These are phyloP conservation scores for Epinephelus malabaricus DNA, from an alignment of 2,797 vertebrate species.

Conservation along the genomic window DNA sequence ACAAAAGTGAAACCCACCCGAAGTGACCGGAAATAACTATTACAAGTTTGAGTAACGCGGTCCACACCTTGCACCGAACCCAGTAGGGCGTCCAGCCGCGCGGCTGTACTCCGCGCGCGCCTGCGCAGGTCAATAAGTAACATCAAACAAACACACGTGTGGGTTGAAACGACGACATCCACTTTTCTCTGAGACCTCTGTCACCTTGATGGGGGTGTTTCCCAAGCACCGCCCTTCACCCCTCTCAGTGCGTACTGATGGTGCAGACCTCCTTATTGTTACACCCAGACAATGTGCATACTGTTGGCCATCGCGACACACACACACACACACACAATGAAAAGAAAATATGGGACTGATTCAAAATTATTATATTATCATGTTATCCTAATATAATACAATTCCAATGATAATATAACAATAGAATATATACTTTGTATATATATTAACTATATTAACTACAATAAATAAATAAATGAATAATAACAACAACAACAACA, in stretches of 20 bases:
- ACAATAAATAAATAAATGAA: too few relatives aligned
- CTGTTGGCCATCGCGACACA: not conserved
- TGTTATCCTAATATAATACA: too few relatives aligned
- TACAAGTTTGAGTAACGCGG: not conserved
- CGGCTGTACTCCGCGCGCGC: not conserved
- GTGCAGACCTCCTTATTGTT: conserved; percentile 5
- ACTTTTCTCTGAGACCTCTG: not conserved
- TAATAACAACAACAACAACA: too few relatives aligned
- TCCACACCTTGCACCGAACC: not conserved
- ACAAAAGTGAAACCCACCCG: not conserved
- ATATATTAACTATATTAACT: too few relatives aligned
- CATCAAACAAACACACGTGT: not conserved
- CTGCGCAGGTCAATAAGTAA: not conserved
- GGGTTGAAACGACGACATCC: not conserved
- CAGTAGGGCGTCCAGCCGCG: not conserved
- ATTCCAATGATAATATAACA: too few relatives aligned
- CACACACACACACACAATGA: not conserved
- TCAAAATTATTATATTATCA: too few relatives aligned
- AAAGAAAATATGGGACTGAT: too few relatives aligned
- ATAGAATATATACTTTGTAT: too few relatives aligned
- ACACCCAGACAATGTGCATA: not conserved
- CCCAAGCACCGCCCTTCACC: conserved; percentile 12
- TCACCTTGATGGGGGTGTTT: conserved; percentile 47
- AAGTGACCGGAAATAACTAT: not conserved
- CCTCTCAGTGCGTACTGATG: not conserved